phyloP scores from a whole-genome alignment of 2,113 vertebrate species.

The Vombatus ursinus region DNA sequence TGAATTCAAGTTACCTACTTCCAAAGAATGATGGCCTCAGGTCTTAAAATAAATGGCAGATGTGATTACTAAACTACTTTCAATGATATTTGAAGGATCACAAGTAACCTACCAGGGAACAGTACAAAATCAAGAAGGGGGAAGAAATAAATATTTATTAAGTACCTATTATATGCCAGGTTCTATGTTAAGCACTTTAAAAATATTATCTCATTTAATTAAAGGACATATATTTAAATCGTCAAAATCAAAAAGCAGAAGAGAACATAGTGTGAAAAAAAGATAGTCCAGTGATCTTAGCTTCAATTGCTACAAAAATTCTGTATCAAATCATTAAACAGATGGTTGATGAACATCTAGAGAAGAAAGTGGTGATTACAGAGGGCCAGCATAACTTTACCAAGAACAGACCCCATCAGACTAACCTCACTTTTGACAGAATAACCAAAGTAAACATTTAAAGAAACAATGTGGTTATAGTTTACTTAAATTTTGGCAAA shows the following conservation, averaged over 20 bases:
- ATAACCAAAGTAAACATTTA: neutral
- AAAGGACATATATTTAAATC: neutral
- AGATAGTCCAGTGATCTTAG: neutral
- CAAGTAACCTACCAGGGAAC: neutral
- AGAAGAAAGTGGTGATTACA: neutral
- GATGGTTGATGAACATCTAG: neutral
- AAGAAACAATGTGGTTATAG: neutral
- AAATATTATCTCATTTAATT: neutral
- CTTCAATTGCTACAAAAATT: neutral
- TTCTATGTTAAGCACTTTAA: neutral
- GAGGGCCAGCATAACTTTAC: neutral
- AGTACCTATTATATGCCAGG: too few species aligned
- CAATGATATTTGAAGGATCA: neutral
- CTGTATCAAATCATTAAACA: neutral
- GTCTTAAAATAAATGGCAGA: too few species aligned
- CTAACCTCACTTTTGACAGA: neutral
- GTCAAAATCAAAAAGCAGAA: neutral
- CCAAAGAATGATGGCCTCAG: too few species aligned
- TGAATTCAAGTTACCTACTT: too few species aligned
- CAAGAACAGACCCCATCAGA: neutral
- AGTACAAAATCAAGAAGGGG: neutral
- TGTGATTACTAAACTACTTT: too few species aligned
- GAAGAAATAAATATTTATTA: neutral
- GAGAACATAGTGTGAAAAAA: too few species aligned
- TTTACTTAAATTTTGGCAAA: neutral